Base-by-base conservation (phyloP, 2,888 invertebrate species). In the Auanema freiburgensis region DNA sequence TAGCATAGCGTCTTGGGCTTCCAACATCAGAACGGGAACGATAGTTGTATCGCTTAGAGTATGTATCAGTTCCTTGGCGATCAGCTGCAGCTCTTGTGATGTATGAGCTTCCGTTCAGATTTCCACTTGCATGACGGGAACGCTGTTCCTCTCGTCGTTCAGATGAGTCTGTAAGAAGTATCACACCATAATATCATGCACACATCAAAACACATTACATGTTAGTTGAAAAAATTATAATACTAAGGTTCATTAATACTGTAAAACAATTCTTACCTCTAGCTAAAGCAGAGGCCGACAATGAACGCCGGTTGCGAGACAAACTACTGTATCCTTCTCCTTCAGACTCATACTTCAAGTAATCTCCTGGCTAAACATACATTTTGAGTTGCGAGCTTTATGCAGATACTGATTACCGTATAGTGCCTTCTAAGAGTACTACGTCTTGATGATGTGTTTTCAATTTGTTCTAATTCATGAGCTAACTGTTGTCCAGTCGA, bases 381-480 rank as follows among this genome's bases (percentile, higher is more conserved):
- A n/a, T n/a, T 14, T 10, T 63, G n/a, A 16, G 21, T n/a, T 61
- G 14, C 16, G 18, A 1, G 10, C n/a, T 24, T 16, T 8, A 16
- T 61, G 5, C 46, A 61, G 10, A 59, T 21, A 59, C 2, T 59
- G 25, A 23, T 21, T 43, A 81, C 80, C n/a, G 83, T 83, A 67
- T 83, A 83, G 59, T 83, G 83, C 46, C 81, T 66, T 53, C 83
- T 67, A 21, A 83, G 71, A 1, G 83, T 83, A 65, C 76, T 74
- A 51, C 82, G 72, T 25, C 79, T 65, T 8, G 80, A 81, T 16
- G 75, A 65, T 42, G 63, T 65, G 51, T 74, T 73, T 52, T 69
- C 67, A 54, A 77, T 50, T 54, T 83, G 83, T 49, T 83, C 84
- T 43, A 83, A 66, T 58, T 83, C 83, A 18, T 78, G 77, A 33